Percentiles rank a stretch among this genome's conserved stretches.
phyloP scores from a whole-genome alignment of 2,888 invertebrate genomes.

The Sympetrum striolatum region DNA sequence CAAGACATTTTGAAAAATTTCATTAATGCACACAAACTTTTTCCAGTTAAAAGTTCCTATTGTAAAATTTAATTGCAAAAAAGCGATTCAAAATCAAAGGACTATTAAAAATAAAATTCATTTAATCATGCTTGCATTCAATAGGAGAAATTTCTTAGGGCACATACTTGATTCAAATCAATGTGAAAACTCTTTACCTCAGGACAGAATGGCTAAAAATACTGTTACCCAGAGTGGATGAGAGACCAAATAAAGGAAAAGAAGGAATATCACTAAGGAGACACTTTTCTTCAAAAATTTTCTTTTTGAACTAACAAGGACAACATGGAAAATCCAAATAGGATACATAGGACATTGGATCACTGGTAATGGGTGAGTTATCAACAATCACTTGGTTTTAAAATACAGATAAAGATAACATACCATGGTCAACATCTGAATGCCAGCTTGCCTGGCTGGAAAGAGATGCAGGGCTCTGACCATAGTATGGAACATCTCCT shows the following conservation, averaged over 20 bases:
- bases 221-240: slow-evolving; percentile 26
- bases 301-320: background rate
- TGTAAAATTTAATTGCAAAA: slow-evolving; percentile 9
- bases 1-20: slow-evolving; percentile 11
- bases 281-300: background rate
- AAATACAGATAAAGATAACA: slow-evolving; percentile 46
- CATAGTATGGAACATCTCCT: slow-evolving; percentile 61
- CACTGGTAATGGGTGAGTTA: slow-evolving; percentile 7
- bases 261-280: slow-evolving; percentile 40
- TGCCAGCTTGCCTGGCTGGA: slow-evolving; percentile 62
- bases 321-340: slow-evolving; percentile 13
- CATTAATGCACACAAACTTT: slow-evolving; percentile 20
- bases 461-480: slow-evolving; percentile 62
- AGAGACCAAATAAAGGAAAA: slow-evolving; percentile 38
- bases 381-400: background rate
- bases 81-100: slow-evolving; percentile 8
- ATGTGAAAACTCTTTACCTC: slow-evolving; percentile 37
- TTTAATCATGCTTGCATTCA: slow-evolving; percentile 40
- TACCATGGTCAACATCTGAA: slow-evolving; percentile 64
- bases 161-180: slow-evolving; percentile 29
- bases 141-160: background rate
- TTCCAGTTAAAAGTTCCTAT: background rate
- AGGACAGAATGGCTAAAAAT: slow-evolving; percentile 3
- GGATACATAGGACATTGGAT: background rate
- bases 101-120: slow-evolving; percentile 7